Conservation (phyloP, 2,113 vertebrate species). For the Psophia crepitans region DNA sequence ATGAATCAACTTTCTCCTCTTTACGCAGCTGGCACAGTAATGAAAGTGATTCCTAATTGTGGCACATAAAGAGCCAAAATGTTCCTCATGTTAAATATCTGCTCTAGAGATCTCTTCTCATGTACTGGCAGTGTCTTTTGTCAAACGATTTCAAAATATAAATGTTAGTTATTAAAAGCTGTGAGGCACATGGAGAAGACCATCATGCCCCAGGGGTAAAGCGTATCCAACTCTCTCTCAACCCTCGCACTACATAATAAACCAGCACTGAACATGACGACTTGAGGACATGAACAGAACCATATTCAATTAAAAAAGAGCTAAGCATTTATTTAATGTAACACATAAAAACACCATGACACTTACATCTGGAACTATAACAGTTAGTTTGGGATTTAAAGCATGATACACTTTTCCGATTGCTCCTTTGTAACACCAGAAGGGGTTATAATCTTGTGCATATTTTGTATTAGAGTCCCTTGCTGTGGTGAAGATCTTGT, state of each 20-base stretch:
- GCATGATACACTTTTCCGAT: constrained; percentile 96
- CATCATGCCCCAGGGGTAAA: neutral
- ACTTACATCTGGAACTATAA: constrained; percentile 96
- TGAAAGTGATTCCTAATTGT: neutral
- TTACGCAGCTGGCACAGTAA: neutral
- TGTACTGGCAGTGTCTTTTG: neutral
- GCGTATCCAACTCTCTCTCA: neutral
- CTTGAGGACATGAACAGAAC: neutral
- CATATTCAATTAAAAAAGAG: neutral
- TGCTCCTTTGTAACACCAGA: constrained; percentile 99
- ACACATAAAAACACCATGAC: neutral
- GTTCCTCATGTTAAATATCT: neutral
- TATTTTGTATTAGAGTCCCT: constrained; percentile 95
- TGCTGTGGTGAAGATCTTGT: constrained; percentile 95
- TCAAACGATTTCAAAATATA: neutral
- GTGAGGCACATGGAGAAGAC: neutral
- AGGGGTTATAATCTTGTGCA: constrained; percentile 95
- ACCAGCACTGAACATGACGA: neutral
- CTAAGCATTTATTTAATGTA: neutral
- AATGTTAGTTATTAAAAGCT: neutral
- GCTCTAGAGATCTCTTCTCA: neutral
- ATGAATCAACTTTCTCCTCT: neutral
- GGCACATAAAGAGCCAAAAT: neutral
- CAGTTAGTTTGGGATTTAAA: constrained; percentile 94
- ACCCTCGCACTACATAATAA: neutral